phyloP scores from a whole-genome alignment of 2,888 invertebrate species.

The Tineola bisselliella region DNA sequence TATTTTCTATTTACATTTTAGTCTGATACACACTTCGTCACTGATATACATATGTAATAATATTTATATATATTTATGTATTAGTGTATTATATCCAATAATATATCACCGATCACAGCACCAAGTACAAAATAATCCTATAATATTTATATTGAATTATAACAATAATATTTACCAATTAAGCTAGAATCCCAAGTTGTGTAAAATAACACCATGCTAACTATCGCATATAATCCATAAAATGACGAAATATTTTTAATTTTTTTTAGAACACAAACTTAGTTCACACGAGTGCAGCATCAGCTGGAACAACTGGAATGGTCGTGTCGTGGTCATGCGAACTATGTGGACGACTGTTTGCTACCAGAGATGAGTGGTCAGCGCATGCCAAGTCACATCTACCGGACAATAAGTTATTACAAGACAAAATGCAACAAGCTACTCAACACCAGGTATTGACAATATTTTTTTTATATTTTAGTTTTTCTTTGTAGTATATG shows the following conservation, averaged over 20 bases:
- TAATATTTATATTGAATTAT: no score
- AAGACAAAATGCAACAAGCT: conserved; percentile 59
- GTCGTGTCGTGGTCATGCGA: conserved; percentile 80
- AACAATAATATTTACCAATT: no score
- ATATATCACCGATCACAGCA: neutral
- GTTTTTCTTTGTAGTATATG: no score
- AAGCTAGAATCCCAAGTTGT: neutral
- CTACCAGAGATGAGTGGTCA: conserved; percentile 80
- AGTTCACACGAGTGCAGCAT: conserved; percentile 60
- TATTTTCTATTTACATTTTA: no score
- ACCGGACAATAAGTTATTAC: conserved; percentile 62
- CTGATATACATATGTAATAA: no score
- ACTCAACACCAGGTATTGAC: conserved; percentile 40
- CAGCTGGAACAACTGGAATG: conserved; percentile 59
- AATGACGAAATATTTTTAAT: neutral
- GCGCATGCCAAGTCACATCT: conserved; percentile 78
- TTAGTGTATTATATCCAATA: neutral
- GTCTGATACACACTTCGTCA: no score
- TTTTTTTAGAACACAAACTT: conserved; percentile 49
- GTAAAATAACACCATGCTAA: neutral
- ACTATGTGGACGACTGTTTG: conserved; percentile 76
- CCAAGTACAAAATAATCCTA: neutral
- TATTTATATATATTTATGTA: neutral
- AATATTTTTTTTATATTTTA: no score
- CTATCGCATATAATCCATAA: neutral